Evolutionary conservation across 1,140 invertebrate genomes (phyloP).

Genomic region (Chironomus tepperi): DNA sequence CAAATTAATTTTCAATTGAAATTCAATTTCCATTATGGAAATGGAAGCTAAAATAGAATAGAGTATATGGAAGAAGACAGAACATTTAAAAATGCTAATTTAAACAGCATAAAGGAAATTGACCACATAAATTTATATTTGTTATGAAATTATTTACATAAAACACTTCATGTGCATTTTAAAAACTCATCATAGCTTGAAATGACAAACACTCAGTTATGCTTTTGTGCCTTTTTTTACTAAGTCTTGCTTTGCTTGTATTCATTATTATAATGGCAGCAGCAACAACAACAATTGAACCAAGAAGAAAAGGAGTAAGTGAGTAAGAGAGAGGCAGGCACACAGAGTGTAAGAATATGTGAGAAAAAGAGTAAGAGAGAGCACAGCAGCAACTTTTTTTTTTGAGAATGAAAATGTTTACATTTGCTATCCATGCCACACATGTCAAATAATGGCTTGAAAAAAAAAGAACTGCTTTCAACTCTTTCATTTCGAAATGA

Average conservation of each 20-base stretch:
- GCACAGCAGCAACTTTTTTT: background rate
- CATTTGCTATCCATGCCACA: background rate
- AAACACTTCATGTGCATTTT: slow-evolving; percentile 13
- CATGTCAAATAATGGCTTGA: slow-evolving; percentile 5
- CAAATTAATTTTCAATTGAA: background rate
- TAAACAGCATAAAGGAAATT: background rate
- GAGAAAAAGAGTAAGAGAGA: background rate
- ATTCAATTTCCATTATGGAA: background rate
- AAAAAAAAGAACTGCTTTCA: background rate
- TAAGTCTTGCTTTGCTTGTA: background rate
- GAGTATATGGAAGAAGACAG: too few species aligned
- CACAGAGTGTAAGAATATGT: background rate
- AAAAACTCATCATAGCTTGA: slow-evolving; percentile 10
- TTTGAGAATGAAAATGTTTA: background rate
- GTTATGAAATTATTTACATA: slow-evolving; percentile 11
- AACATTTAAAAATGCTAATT: background rate
- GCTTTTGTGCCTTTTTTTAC: background rate
- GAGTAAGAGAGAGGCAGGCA: background rate
- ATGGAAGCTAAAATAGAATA: too few species aligned
- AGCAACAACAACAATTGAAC: background rate
- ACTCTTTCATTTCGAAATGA: background rate
- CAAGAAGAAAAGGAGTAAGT: background rate
- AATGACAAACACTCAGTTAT: background rate
- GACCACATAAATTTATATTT: background rate
- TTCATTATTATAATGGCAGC: slow-evolving; percentile 12